These are phyloP conservation scores for Hylaeus volcanicus DNA, from an alignment of 1,140 invertebrate species.

Conservation along the genomic window DNA sequence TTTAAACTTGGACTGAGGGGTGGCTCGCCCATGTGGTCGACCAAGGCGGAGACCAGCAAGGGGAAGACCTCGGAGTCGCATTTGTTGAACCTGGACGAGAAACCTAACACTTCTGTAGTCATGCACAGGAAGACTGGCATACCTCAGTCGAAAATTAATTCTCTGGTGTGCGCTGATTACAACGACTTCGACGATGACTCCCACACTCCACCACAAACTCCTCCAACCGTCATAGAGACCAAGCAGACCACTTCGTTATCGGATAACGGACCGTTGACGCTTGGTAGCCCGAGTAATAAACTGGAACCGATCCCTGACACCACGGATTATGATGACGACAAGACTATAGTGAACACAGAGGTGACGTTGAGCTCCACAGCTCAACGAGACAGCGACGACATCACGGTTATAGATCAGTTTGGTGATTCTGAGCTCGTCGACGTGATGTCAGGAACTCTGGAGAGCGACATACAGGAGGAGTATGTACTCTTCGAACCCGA, in stretches of 20 bases:
- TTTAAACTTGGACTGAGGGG: constrained; percentile 85
- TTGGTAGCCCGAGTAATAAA: constrained; percentile 74
- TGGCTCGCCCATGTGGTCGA: constrained; percentile 87
- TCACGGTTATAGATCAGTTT: constrained; percentile 83
- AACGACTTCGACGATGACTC: constrained; percentile 85
- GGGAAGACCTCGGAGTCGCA: constrained; percentile 76
- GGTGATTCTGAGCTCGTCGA: constrained; percentile 81
- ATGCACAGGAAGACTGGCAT: constrained; percentile 79
- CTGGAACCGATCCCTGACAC: constrained; percentile 78
- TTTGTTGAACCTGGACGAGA: constrained; percentile 67
- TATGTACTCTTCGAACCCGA: constrained; percentile 84
- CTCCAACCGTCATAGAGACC: constrained; percentile 74
- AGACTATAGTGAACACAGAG: constrained; percentile 82
- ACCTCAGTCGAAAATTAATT: constrained; percentile 80
- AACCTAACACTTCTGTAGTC: constrained; percentile 79
- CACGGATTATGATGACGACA: constrained; percentile 84
- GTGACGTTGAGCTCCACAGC: constrained; percentile 83
- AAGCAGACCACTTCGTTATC: constrained; percentile 67
- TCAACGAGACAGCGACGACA: constrained; percentile 82
- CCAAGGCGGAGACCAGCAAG: constrained; percentile 76
- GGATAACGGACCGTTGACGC: constrained; percentile 61
- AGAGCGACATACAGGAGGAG: constrained; percentile 82
- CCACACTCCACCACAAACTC: constrained; percentile 82
- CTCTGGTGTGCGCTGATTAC: constrained; percentile 83
- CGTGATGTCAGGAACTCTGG: constrained; percentile 82